phyloP scores from a whole-genome alignment of 2,797 vertebrate genomes.

The Oryzias sinensis region DNA sequence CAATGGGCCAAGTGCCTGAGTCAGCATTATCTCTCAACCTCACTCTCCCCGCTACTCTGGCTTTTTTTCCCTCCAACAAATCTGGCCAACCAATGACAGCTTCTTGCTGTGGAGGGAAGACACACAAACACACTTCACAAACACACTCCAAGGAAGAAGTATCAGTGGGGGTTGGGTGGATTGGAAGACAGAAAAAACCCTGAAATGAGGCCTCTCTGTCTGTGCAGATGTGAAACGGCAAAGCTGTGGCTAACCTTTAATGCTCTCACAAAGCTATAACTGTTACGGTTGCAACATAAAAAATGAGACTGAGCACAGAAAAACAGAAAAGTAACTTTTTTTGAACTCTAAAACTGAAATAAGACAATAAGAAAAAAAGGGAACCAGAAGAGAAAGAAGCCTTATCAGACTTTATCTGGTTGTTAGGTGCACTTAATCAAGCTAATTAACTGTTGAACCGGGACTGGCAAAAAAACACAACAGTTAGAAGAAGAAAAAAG shows the following conservation, averaged over 20 bases:
- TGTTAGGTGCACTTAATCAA: no score
- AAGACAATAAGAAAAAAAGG: no score
- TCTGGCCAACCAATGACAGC: slow-evolving; percentile 61
- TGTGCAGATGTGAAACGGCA: slow-evolving; percentile 56
- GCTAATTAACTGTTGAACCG: no score
- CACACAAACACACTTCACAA: slow-evolving; percentile 28
- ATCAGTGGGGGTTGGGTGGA: slow-evolving; percentile 67
- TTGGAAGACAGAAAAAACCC: slow-evolving; percentile 19
- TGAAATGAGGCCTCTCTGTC: slow-evolving; percentile 40
- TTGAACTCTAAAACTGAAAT: no score
- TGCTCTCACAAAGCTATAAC: no score
- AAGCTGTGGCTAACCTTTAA: not conserved
- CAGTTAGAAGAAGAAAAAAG: no score
- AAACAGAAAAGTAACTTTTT: no score
- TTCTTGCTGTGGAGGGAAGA: slow-evolving; percentile 52
- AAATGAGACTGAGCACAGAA: no score
- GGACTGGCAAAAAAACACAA: no score
- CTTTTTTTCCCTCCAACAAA: slow-evolving; percentile 64
- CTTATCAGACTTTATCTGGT: no score
- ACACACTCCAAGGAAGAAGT: slow-evolving; percentile 33
- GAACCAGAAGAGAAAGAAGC: no score
- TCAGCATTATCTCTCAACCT: slow-evolving; percentile 70
- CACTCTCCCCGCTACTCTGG: slow-evolving; percentile 41
- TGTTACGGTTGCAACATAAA: no score
- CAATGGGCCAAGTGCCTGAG: slow-evolving; percentile 75